Percentiles rank a stretch among this genome's conserved stretches.
Evolutionary conservation across 2,113 vertebrate species (phyloP).

Genomic region (Entomyzon cyanotis): DNA sequence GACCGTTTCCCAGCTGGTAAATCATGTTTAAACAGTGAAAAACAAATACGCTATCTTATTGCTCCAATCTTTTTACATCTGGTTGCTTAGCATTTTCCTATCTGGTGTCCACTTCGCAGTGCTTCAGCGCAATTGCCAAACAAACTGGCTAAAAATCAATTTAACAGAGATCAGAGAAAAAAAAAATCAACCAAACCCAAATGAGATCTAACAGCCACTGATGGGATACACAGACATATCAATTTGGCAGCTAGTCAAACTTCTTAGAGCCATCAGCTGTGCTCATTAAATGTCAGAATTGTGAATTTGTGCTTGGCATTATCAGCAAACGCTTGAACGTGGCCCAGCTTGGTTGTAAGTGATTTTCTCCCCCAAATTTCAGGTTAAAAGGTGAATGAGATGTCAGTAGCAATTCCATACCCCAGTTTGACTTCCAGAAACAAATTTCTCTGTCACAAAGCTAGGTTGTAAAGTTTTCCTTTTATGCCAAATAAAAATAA

Average conservation of each 20-base stretch:
- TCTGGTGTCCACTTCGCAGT: not conserved
- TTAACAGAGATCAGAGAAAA: not conserved
- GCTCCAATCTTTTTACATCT: not conserved
- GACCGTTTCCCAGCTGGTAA: conserved; percentile 7
- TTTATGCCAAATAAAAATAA: not conserved
- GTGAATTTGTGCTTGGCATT: not conserved
- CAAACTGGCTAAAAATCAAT: conserved; percentile 34
- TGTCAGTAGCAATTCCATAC: not conserved
- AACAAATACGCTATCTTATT: conserved; percentile 31
- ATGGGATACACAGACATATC: not conserved
- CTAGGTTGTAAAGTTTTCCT: not conserved
- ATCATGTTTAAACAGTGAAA: conserved; percentile 28
- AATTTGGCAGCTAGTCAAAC: conserved; percentile 39
- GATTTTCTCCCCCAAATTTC: not conserved
- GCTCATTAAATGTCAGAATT: conserved; percentile 18
- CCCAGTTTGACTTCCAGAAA: not conserved
- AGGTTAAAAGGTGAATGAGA: not conserved
- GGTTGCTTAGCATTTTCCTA: conserved; percentile 41
- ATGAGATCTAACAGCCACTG: not conserved
- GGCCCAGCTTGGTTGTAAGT: not conserved
- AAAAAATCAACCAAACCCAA: not conserved
- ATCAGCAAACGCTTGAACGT: not conserved
- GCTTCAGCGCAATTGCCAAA: not conserved
- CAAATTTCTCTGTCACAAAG: not conserved
- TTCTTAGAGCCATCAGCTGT: not conserved